Base-by-base conservation (phyloP, 2,797 vertebrate genomes). In the Coreius guichenoti region DNA sequence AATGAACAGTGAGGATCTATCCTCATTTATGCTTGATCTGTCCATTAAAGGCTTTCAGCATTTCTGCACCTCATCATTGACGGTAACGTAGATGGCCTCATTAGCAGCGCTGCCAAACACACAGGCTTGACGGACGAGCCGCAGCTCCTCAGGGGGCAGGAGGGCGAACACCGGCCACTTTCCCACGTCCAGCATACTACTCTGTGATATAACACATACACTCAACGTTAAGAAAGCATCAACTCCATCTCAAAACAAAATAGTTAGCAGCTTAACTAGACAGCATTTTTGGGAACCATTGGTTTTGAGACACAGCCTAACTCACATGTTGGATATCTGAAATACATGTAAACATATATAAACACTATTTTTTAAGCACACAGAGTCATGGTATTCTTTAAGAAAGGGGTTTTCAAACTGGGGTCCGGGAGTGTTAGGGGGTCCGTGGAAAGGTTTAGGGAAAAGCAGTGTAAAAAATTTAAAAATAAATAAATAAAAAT, bases 91-190 rank as follows among this genome's bases (percentile, higher is more conserved):
- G 87, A 99, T 89, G 81, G 98, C 97, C 94, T 99, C 98, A 72
- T 98, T 99, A 68, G 97, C 98, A 86, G 97, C 96, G 29, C 93
- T 97, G 92, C 98, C 98, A 90, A 98, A 99, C 76, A 99, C 97
- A 93, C 98, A 99, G 82, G 98, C 98, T 90, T 98, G 98, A 80
- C 96, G 96, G 92, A 99, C 97, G 90, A 97, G 95, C 85, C 95
- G 95, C 65, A 99, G 93, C 63, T 98, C 97, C 91, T 98, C 97
- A 76, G 96, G 97, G 88, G 97, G 96, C 90, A 97, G 96, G 81
- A 99, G 97, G 58, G 98, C 98, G 94, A 99, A 99, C 90, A 99
- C 96, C 9, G 98, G 98, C 98, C 98, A 99, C 93, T 99, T 99
- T 87, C 97, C 98, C 93, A 99, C 96, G 95, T 99, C 98, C 94